Evolutionary conservation across 2,797 vertebrate genomes (phyloP).

Genomic region (Poecile montanus): DNA sequence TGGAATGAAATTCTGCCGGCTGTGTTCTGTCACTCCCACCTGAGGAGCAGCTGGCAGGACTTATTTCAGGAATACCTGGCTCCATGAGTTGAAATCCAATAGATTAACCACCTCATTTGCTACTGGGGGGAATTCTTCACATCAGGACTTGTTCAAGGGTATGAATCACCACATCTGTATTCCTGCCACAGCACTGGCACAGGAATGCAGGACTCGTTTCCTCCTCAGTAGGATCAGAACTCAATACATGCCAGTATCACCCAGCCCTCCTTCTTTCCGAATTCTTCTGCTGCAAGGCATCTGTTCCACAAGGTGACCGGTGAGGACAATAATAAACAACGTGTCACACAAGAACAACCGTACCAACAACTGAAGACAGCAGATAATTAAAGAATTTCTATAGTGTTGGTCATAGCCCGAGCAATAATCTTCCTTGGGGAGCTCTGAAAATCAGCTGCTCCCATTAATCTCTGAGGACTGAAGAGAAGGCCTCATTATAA

Average conservation of each 20-base stretch:
- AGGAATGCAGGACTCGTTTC: background rate
- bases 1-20: background rate
- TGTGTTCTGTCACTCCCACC: background rate
- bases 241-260: background rate
- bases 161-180: background rate
- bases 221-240: background rate
- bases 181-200: background rate
- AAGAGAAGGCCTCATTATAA: constrained; percentile 11
- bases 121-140: background rate
- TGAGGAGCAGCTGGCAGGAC: background rate
- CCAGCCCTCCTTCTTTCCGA: background rate
- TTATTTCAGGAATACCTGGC: background rate
- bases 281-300: background rate
- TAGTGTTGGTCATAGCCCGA: background rate
- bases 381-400: constrained; percentile 40
- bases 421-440: background rate
- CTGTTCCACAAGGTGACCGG: background rate
- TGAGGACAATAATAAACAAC: background rate
- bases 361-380: background rate
- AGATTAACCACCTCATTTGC: background rate
- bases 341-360: background rate
- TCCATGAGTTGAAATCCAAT: background rate
- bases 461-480: constrained; percentile 6
- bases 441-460: background rate
- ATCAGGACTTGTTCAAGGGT: background rate